phyloP scores from a whole-genome alignment of 2,888 invertebrate genomes.

The Lamellibrachia satsuma region DNA sequence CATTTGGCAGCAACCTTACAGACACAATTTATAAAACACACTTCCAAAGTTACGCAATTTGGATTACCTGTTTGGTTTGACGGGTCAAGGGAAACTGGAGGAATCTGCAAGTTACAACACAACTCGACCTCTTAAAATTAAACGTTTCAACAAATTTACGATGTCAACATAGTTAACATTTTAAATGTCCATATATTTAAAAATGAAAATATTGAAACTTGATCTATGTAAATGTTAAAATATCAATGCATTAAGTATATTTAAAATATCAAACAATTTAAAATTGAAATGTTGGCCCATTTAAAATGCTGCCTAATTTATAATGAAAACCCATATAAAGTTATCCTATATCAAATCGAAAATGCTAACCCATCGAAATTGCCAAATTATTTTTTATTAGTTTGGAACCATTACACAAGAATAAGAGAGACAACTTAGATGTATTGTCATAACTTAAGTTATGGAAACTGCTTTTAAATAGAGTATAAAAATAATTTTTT shows the following conservation, averaged over 20 bases:
- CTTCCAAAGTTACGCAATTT: neutral
- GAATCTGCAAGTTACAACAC: neutral
- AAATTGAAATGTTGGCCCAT: neutral
- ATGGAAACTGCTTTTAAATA: neutral
- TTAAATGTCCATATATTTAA: neutral
- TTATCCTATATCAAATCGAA: neutral
- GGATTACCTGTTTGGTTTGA: neutral
- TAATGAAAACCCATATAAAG: neutral
- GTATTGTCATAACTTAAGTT: neutral
- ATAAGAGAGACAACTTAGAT: neutral
- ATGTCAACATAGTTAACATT: neutral
- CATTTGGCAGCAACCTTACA: too few relatives aligned
- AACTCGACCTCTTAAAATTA: neutral
- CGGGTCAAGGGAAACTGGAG: neutral
- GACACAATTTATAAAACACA: too few relatives aligned
- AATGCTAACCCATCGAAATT: neutral
- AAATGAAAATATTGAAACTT: neutral
- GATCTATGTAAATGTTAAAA: neutral
- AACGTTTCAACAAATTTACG: neutral
- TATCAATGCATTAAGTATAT: neutral
- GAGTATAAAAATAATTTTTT: neutral
- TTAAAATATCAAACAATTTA: neutral
- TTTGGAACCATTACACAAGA: neutral
- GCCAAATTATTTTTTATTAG: neutral
- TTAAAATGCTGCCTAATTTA: neutral